Evolutionary conservation across 2,888 invertebrate species (phyloP), one percentile per base, ranked within the genome.

Genomic region (Phalera bucephala): DNA sequence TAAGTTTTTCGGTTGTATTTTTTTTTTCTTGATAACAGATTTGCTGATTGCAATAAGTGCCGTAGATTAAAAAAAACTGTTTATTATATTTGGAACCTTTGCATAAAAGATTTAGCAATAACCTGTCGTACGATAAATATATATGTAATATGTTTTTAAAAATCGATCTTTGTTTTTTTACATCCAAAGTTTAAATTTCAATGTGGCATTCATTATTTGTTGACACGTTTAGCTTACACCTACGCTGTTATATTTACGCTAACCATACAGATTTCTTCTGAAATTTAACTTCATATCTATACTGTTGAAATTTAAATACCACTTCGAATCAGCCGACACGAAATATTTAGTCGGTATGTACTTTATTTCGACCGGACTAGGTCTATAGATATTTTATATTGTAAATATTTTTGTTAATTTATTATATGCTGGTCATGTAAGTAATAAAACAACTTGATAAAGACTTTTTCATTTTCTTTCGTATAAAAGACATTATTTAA

Each of bases 391-490:
- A 14, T 11, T 14, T n/a, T 21, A 21, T 31, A 31, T 11, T 17
- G 31, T 31, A 31, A 31, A 20, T 58, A 57, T 44, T 32, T 32
- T 37, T 36, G 7, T 42, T 63, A 52, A 63, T 55, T 67, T 61
- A 65, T 64, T 63, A 36, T 50, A 51, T 49, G 50, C 48, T 47
- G 50, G 51, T 51, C 54, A 49, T 52, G 31, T 31, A 6, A 38
- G 40, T 45, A 47, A 45, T 22, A 39, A 46, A 56, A 40, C 26
- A 38, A 48, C 11, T 13, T 13, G 12, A 26, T n/a, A 1, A 27
- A 33, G 10, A 19, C 25, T 30, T 50, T 31, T 34, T 23, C 28
- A 10, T 36, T 37, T 29, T 28, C 36, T 25, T 15, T 17, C 34
- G 42, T 36, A 9, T 27, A 45, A 56, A 55, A 51, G 45, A 51